phyloP scores from a whole-genome alignment of 2,113 vertebrate species.

The Bos javanicus region DNA sequence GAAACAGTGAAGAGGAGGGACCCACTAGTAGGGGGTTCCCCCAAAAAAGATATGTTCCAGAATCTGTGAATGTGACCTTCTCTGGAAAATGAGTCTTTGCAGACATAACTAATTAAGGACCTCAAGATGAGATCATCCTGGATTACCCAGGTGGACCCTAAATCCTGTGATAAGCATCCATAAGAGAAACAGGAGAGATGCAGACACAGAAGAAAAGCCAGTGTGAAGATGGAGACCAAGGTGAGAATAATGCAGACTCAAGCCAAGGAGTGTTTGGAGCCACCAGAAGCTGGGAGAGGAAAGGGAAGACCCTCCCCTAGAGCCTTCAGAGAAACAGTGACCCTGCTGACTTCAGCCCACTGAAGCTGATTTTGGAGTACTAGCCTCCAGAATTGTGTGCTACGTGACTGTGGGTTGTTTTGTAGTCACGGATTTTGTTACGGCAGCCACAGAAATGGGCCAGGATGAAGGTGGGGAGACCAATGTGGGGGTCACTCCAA shows the following conservation, averaged over 20 bases:
- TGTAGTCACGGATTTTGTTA: neutral
- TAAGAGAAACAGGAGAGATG: neutral
- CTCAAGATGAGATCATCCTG: neutral
- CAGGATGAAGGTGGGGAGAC: neutral
- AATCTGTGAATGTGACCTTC: neutral
- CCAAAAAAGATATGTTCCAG: neutral
- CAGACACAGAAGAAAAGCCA: neutral
- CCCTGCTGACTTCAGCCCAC: neutral
- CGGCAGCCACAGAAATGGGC: neutral
- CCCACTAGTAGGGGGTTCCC: neutral
- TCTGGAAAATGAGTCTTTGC: neutral
- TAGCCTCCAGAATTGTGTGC: neutral
- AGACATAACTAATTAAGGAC: neutral
- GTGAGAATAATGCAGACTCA: fast-evolving
- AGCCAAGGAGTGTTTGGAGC: neutral
- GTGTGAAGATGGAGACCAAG: fast-evolving
- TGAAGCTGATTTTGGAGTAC: neutral
- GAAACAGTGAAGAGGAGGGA: neutral
- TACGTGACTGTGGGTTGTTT: neutral
- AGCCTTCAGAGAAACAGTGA: neutral
- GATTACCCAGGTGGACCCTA: neutral
- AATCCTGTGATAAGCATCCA: neutral
- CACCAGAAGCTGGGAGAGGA: neutral
- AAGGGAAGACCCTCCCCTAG: neutral
- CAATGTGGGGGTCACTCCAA: fast-evolving